phyloP scores from a whole-genome alignment of 2,113 vertebrate species.

The Ciconia maguari region DNA sequence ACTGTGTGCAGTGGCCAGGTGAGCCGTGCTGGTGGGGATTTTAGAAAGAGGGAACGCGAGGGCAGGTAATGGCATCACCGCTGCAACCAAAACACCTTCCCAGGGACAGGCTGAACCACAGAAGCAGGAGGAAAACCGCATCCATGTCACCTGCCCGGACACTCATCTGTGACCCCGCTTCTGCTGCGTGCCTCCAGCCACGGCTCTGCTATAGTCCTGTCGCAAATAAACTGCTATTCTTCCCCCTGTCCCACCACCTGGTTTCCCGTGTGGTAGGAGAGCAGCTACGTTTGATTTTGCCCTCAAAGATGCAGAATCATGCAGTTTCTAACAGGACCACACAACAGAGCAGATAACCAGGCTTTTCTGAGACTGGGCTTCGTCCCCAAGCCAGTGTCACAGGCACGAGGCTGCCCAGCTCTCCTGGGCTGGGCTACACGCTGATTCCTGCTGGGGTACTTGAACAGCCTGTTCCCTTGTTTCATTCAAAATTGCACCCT shows the following conservation, averaged over 20 bases:
- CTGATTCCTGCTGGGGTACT: neutral
- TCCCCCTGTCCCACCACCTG: neutral
- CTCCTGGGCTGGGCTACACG: rapidly evolving
- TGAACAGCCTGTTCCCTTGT: neutral
- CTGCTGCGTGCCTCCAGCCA: neutral
- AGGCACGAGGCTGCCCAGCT: no score
- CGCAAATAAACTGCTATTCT: neutral
- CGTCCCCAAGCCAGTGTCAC: neutral
- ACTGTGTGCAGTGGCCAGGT: rapidly evolving
- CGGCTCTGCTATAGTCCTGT: rapidly evolving
- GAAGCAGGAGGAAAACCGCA: neutral
- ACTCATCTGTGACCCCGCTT: neutral
- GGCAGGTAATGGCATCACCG: neutral
- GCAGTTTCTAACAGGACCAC: no score
- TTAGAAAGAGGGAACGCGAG: neutral
- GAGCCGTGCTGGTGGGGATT: rapidly evolving
- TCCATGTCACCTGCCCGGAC: rapidly evolving
- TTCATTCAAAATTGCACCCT: neutral
- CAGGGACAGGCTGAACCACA: neutral
- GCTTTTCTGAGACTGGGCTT: neutral
- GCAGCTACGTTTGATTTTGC: neutral
- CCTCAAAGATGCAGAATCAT: neutral
- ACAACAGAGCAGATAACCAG: neutral
- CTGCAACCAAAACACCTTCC: neutral
- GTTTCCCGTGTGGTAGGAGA: neutral